These are phyloP conservation scores for Cheirogaleus major DNA, from an alignment of 2,797 vertebrate species.

Conservation along the genomic window DNA sequence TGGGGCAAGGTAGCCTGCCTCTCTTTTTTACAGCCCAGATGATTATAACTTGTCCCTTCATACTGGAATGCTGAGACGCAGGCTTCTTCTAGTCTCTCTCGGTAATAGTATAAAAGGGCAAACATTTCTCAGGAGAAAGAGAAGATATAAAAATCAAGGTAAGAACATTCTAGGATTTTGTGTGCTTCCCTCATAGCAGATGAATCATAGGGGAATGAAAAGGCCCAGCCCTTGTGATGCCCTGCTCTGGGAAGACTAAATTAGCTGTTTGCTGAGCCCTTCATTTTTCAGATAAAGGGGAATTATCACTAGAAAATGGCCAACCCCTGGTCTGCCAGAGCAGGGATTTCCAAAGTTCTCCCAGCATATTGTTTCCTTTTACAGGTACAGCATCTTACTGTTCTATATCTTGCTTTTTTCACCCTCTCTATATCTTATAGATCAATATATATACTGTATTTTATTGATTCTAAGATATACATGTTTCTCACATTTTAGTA, in stretches of 20 bases:
- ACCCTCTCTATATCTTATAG: neutral
- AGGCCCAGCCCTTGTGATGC: neutral
- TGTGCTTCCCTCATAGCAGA: neutral
- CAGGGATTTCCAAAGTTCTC: neutral
- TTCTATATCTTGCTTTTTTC: neutral
- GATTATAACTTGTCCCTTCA: neutral
- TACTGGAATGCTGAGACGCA: neutral
- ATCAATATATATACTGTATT: neutral
- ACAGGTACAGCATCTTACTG: accelerated
- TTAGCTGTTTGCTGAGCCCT: neutral
- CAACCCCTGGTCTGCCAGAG: neutral
- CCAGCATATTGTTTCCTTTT: neutral
- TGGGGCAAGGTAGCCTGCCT: neutral
- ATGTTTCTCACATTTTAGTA: neutral
- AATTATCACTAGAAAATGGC: neutral
- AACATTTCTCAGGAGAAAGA: neutral
- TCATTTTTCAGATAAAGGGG: neutral
- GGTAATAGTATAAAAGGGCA: neutral
- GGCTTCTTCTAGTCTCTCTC: neutral
- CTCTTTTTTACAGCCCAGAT: neutral
- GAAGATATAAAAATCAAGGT: neutral
- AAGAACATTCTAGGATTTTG: neutral
- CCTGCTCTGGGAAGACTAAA: neutral
- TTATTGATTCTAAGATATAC: neutral
- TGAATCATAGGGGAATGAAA: neutral